Conservation (phyloP, 2,888 invertebrate species). For the Drosophila vallismaia region DNA sequence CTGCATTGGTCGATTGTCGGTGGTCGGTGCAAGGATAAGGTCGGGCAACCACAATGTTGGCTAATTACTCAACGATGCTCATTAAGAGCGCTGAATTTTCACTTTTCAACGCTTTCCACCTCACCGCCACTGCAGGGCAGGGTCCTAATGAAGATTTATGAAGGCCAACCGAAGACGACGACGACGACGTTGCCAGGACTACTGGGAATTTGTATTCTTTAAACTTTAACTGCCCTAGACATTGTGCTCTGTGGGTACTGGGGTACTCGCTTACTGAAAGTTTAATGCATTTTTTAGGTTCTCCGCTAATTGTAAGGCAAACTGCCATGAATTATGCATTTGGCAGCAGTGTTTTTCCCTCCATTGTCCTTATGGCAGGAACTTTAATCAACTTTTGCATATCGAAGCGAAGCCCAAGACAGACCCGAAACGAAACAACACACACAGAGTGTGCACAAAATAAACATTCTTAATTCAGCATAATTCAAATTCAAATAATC, state of each 20-base stretch:
- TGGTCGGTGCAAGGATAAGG: conserved; percentile 12
- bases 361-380: conserved; percentile 66
- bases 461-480: conserved; percentile 76
- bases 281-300: conserved; percentile 72
- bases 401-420: conserved; percentile 59
- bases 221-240: conserved; percentile 58
- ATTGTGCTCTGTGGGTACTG: conserved; percentile 29
- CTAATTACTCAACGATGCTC: conserved; percentile 77
- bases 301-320: conserved; percentile 67
- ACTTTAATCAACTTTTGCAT: conserved; percentile 78
- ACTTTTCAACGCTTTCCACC: conserved; percentile 77
- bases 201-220: conserved; percentile 49
- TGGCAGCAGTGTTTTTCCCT: conserved; percentile 52
- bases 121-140: conserved; percentile 31
- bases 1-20: not conserved
- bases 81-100: conserved; percentile 77
- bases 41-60: conserved; percentile 70
- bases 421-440: conserved; percentile 8
- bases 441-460: conserved; percentile 1
- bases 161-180: conserved; percentile 56
- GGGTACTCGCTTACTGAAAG: conserved; percentile 57
- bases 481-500: conserved; percentile 76
- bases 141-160: conserved; percentile 73
- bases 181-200: conserved; percentile 2
- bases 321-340: conserved; percentile 76